Conservation (phyloP, 2,888 invertebrate species). For the Hyppa rectilinea region DNA sequence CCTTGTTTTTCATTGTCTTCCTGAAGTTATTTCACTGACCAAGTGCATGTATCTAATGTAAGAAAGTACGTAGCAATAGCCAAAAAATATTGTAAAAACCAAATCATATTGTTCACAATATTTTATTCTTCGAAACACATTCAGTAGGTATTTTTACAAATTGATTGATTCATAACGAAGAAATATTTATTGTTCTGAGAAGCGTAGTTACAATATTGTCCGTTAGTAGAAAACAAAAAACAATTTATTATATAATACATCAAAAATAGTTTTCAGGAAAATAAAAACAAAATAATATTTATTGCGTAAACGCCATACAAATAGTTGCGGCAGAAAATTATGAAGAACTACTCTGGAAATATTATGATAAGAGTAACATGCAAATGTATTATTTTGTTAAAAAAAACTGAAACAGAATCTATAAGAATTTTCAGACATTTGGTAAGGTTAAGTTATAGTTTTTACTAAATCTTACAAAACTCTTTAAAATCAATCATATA, state of each 20-base stretch:
- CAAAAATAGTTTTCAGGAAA: not conserved
- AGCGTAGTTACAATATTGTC: constrained; percentile 56
- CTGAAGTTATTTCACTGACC: not conserved
- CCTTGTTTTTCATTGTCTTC: not conserved
- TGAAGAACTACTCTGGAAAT: not conserved
- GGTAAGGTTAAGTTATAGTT: not conserved
- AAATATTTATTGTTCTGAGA: constrained; percentile 57
- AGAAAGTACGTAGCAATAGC: not conserved
- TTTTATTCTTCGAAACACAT: constrained; percentile 68
- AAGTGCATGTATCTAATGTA: not conserved
- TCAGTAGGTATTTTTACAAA: constrained; percentile 65
- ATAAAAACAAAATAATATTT: not conserved
- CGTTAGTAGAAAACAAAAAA: constrained; percentile 28
- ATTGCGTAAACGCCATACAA: not conserved
- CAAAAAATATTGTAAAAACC: not conserved
- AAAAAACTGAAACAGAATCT: not conserved
- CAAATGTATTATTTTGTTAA: not conserved
- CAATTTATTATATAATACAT: not conserved
- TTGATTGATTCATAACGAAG: constrained; percentile 52
- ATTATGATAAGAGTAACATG: too few species aligned
- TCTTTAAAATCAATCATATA: constrained; percentile 5
- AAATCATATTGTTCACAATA: constrained; percentile 56
- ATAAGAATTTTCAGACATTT: not conserved
- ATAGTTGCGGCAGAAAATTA: not conserved
- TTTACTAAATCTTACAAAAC: not conserved